A percentile compares a stretch with the other conserved stretches of the same genome.
These are phyloP conservation scores for Tricholaema leucomelas DNA, from an alignment of 2,113 vertebrate genomes.

Conservation along the genomic window DNA sequence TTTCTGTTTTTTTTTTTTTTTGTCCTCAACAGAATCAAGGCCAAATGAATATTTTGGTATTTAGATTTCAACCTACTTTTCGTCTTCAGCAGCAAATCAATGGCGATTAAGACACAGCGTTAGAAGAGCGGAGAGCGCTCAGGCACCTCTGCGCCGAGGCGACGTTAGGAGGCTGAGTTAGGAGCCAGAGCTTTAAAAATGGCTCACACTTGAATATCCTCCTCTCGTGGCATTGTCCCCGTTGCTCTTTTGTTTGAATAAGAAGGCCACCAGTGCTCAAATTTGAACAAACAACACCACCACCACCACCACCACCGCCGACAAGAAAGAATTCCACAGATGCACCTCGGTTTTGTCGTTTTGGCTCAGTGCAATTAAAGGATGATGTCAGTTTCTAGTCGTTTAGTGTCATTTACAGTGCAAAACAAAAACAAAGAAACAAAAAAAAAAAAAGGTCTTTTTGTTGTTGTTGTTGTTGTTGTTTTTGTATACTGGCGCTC, in stretches of 20 bases:
- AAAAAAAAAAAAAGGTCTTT: background rate
- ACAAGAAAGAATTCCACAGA: constrained; percentile 61
- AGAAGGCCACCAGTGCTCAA: constrained; percentile 85
- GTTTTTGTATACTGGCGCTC: constrained; percentile 82
- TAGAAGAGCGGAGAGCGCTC: constrained; percentile 45
- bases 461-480: no score
- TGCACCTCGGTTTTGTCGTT: constrained; percentile 51
- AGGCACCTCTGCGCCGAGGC: constrained; percentile 17
- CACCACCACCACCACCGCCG: no score
- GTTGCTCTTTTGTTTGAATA: background rate
- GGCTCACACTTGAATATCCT: background rate
- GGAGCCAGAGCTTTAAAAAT: constrained; percentile 33
- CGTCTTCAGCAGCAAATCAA: constrained; percentile 77
- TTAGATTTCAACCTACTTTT: constrained; percentile 27
- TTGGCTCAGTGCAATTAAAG: constrained; percentile 78
- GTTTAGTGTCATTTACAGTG: constrained; percentile 84
- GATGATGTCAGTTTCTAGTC: constrained; percentile 64
- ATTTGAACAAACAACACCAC: constrained; percentile 31
- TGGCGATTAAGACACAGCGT: constrained; percentile 74
- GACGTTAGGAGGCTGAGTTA: constrained; percentile 30
- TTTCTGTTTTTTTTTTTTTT: constrained; percentile 30
- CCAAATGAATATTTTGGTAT: constrained; percentile 60
- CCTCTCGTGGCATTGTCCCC: background rate
- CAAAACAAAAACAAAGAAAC: constrained; percentile 73
- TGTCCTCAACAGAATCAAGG: constrained; percentile 54